A percentile compares a stretch with the other conserved stretches of the same genome.
Conservation (phyloP, 2,113 vertebrate genomes). For the Aspidoscelis tigris region DNA sequence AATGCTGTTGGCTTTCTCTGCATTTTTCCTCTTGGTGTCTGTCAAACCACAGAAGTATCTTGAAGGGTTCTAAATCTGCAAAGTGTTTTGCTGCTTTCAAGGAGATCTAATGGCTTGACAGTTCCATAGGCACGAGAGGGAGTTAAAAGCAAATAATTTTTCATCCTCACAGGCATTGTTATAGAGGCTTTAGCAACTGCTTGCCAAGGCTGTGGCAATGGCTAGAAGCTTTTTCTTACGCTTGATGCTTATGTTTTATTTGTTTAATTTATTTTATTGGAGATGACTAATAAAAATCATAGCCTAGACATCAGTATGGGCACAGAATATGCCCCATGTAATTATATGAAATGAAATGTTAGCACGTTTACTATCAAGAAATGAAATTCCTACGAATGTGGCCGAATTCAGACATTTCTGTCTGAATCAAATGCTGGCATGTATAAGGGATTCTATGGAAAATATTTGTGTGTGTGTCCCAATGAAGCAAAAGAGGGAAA, state of each 20-base stretch:
- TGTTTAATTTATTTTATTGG: background rate
- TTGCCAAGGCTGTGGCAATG: too few relatives aligned
- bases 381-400: too few relatives aligned
- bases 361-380: background rate
- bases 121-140: background rate
- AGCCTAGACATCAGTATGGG: background rate
- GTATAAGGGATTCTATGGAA: constrained; percentile 13
- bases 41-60: constrained; percentile 8
- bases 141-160: background rate
- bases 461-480: background rate
- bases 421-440: background rate
- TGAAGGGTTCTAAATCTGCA: constrained; percentile 1
- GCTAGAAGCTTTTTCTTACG: background rate
- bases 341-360: constrained; percentile 19
- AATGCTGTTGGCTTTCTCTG: background rate
- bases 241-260: background rate
- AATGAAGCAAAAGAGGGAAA: background rate
- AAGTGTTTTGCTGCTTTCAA: background rate
- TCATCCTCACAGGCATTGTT: background rate
- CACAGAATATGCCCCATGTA: background rate
- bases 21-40: background rate
- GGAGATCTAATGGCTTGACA: background rate
- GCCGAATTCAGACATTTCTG: too few relatives aligned
- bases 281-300: background rate
- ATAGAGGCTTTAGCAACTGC: background rate